Evolutionary conservation across 1,140 invertebrate species (phyloP), one percentile per base, ranked within the genome.

Genomic region (Nasonia giraulti): DNA sequence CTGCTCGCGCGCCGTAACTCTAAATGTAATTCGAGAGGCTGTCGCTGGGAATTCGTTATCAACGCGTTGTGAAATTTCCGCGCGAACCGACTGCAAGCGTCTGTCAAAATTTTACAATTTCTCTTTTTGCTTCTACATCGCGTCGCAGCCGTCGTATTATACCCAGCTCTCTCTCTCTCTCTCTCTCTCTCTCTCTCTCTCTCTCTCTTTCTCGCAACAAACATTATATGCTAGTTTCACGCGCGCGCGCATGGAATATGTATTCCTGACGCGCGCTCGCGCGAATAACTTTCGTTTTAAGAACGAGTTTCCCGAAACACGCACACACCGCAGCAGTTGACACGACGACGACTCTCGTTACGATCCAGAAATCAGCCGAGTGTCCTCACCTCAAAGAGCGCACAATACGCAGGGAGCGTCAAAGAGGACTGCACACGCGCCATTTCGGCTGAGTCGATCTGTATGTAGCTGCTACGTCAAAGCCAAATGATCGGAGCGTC

Each of bases 401-500:
- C 20, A 62, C 55, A 62, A 62, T 62, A 1, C 55, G 20, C 55
- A 6, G 17, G 55, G 55, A n/a, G 4, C 20, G 55, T 62, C 55
- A 62, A 62, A 62, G 55, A n/a, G 55, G 55, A 62, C 20, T 37
- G 27, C 47, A 27, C 23, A 27, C 23, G 20, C 8, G 76, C 76
- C 55, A 47, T 66, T 83, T 77, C 14, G n/a, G 37, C 23, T 20
- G 14, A 7, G 73, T n/a, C 74, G 37, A 47, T 77, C n/a, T 44
- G 0, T 44, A 5, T 33, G 66, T 5, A 14, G 37, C 14, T 12
- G 14, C 33, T 37, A 84, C 86, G 85, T 87, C 87, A 87, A 74
- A 66, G 77, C 23, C 86, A 86, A 86, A 84, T 87, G 84, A 75
- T 78, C 44, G 33, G 33, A 44, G 74, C 75, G 74, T 40, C 69